Conservation (phyloP, 2,797 vertebrate species). For the Remorina albescens region DNA sequence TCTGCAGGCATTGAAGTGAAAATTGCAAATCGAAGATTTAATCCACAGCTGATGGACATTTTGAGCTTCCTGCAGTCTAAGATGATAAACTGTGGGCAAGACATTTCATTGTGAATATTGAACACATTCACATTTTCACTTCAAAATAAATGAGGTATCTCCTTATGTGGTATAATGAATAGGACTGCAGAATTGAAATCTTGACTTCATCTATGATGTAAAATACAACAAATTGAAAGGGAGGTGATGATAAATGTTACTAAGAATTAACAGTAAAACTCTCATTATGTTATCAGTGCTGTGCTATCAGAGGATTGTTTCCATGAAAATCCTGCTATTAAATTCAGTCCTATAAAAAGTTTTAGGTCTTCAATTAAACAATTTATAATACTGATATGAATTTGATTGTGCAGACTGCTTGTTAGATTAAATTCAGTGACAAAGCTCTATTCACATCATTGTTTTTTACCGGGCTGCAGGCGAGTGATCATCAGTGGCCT, state of each 20-base stretch:
- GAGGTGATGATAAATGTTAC: slow-evolving; percentile 34
- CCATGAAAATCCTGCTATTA: slow-evolving; percentile 6
- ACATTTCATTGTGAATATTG: slow-evolving; percentile 51
- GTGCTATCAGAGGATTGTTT: neutral
- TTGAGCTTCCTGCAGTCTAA: slow-evolving; percentile 47
- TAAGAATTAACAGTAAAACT: slow-evolving; percentile 13
- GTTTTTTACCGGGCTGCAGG: slow-evolving; percentile 49
- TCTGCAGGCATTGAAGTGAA: slow-evolving; percentile 57
- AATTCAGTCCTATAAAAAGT: slow-evolving; percentile 7
- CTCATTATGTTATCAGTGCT: slow-evolving; percentile 13
- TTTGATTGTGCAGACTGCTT: slow-evolving; percentile 26
- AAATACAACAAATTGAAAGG: slow-evolving; percentile 18
- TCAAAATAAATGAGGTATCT: slow-evolving; percentile 35
- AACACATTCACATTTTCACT: slow-evolving; percentile 29
- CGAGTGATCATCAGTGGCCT: slow-evolving; percentile 29
- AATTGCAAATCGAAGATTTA: slow-evolving; percentile 61
- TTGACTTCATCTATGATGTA: neutral
- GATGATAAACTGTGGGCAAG: slow-evolving; percentile 48
- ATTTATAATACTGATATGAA: slow-evolving; percentile 3
- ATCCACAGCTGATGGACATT: slow-evolving; percentile 70
- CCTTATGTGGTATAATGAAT: slow-evolving; percentile 23
- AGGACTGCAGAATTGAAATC: slow-evolving; percentile 22
- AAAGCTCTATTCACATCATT: slow-evolving; percentile 27
- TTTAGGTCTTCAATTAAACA: neutral
- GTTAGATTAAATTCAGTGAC: slow-evolving; percentile 2